Evolutionary conservation across 2,888 invertebrate species (phyloP).

Genomic region (Epirrita christyi): DNA sequence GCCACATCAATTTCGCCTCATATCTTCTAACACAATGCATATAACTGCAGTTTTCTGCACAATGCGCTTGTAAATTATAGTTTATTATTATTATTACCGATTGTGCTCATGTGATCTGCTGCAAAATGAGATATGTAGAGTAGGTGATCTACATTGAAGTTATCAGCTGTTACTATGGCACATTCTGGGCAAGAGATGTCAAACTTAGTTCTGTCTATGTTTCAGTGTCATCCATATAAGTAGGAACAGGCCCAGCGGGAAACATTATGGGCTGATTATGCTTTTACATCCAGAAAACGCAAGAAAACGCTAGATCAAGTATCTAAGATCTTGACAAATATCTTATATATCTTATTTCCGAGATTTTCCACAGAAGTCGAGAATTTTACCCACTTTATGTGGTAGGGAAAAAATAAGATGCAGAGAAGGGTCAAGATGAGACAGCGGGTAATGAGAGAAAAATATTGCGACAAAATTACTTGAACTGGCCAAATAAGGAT

Average conservation of each 20-base stretch:
- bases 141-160: constrained; percentile 2
- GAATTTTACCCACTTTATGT: too few species aligned
- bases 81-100: constrained; percentile 11
- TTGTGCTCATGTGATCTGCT: constrained; percentile 20
- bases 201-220: too few species aligned
- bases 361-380: too few species aligned
- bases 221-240: too few species aligned
- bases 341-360: too few species aligned
- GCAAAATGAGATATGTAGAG: constrained; percentile 4
- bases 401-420: background rate
- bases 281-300: too few species aligned
- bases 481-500: constrained; percentile 6
- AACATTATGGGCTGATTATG: too few species aligned
- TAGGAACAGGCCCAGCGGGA: too few species aligned
- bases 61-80: constrained; percentile 12
- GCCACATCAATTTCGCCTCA: constrained; percentile 18
- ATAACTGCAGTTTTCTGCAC: constrained; percentile 19
- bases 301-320: too few species aligned
- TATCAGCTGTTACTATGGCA: too few species aligned
- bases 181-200: too few species aligned
- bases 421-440: background rate
- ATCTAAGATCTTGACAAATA: too few species aligned
- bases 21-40: constrained; percentile 20
- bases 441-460: constrained; percentile 3
- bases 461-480: constrained; percentile 15